A percentile compares a stretch with the other conserved stretches of the same genome.
phyloP scores from a whole-genome alignment of 2,888 invertebrate genomes.

The Sinhomidia bicolor region DNA sequence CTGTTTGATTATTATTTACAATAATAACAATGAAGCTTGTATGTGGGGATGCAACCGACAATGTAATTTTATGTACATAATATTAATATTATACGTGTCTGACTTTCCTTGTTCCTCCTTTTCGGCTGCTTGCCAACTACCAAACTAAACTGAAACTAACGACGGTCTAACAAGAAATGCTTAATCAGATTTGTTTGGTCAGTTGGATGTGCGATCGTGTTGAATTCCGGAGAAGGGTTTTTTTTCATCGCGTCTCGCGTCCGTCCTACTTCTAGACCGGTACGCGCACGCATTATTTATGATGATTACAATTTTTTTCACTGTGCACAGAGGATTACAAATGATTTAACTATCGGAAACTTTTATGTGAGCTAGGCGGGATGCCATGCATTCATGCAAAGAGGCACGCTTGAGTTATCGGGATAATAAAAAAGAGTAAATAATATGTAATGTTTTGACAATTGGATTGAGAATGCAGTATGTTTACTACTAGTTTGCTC shows the following conservation, averaged over 20 bases:
- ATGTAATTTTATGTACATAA: constrained; percentile 40
- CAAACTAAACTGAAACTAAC: neutral
- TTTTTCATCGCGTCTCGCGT: neutral
- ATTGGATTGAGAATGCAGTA: constrained; percentile 12
- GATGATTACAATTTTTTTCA: constrained; percentile 52
- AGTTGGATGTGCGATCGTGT: constrained; percentile 64
- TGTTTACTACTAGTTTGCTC: neutral
- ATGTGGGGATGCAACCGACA: constrained; percentile 35
- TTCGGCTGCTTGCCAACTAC: neutral
- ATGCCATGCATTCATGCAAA: constrained; percentile 29
- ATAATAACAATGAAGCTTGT: constrained; percentile 4
- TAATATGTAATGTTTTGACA: constrained; percentile 65
- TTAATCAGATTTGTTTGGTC: constrained; percentile 72
- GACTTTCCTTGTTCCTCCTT: neutral
- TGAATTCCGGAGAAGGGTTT: constrained; percentile 59
- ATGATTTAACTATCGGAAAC: constrained; percentile 36
- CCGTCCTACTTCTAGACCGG: too few relatives aligned
- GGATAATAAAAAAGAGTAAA: constrained; percentile 46
- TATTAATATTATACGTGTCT: neutral
- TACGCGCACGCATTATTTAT: constrained; percentile 52
- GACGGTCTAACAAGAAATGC: constrained; percentile 12
- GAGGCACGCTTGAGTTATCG: constrained; percentile 44
- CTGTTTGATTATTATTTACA: constrained; percentile 45
- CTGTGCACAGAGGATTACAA: constrained; percentile 59
- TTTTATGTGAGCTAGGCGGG: constrained; percentile 50